Base-by-base conservation (phyloP, 2,797 vertebrate species). In the Sebastes melanostomus region DNA sequence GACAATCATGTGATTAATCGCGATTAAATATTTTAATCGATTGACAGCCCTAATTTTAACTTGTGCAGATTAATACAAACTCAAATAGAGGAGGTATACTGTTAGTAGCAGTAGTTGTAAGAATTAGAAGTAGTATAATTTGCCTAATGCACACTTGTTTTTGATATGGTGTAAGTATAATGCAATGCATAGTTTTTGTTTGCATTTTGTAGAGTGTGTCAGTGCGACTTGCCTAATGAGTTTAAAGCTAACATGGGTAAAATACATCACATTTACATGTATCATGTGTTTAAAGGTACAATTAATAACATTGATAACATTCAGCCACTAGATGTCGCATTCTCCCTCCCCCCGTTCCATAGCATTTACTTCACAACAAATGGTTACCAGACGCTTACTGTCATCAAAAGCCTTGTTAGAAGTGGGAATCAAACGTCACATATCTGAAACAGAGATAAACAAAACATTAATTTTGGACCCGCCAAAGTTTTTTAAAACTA, bases 301-400 rank as follows among this genome's bases (percentile, higher is more conserved):
- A 46, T 46, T 46, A 8, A 46, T 8, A 18, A 46, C 42, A 4
- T 4, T 46, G 16, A 8, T 46, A 18, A 46, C 42, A 46, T 18
- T 46, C 42, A 46, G 42, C 3, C 42, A 46, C 42, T 46, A 46
- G 42, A 46, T 46, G 42, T 46, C 7, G 0, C 42, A 46, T 46
- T 46, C 0, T 46, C 16, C 7, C 42, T 46, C 42, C 42, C 38
- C 16, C 16, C 6, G 16, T 46, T 46, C 16, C 42, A 46, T 0
- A 0, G 42, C 6, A 46, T 46, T 18, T 46, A 18, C 42, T 20
- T 46, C 42, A 46, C 42, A 2, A 46, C 42, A 46, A 46, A 0
- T 42, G 0, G 14, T 42, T 42, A 0, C 38, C 38, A 42, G 13
- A 0, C 38, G 0, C 14, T 42, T 42, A 42, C 38, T 7, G 0